Conservation (phyloP, 1,140 invertebrate genomes). For the Drosophila azteca region DNA sequence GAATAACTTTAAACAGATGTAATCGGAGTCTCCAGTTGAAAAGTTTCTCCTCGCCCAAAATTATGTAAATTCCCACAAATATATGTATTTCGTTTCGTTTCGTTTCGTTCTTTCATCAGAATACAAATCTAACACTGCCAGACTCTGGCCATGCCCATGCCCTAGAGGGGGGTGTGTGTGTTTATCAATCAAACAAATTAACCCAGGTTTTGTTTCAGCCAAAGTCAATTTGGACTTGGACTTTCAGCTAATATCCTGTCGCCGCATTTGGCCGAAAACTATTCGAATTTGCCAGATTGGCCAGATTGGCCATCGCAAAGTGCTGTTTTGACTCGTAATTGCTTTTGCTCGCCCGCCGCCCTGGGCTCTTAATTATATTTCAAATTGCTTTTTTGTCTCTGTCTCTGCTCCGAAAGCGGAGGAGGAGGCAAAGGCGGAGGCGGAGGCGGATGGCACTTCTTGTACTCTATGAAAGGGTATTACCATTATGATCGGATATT, state of each 20-base stretch:
- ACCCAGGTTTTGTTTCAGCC: conserved; percentile 16
- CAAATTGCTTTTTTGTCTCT: conserved; percentile 64
- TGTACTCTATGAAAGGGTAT: no score
- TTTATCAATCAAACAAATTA: conserved; percentile 68
- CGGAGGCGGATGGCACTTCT: no score
- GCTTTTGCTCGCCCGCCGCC: conserved; percentile 46
- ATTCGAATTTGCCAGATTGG: conserved; percentile 53
- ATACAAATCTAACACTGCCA: no score
- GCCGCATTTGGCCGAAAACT: conserved; percentile 64
- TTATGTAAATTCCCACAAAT: conserved; percentile 37
- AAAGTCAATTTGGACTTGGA: conserved; percentile 68
- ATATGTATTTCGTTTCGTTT: conserved; percentile 21
- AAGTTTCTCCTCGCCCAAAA: conserved; percentile 6
- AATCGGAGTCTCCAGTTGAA: not conserved
- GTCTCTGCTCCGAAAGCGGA: no score
- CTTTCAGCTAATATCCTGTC: conserved; percentile 77
- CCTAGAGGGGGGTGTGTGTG: not conserved
- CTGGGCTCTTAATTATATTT: conserved; percentile 73
- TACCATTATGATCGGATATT: not conserved
- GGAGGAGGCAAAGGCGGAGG: no score
- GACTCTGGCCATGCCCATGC: no score
- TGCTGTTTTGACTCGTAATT: conserved; percentile 74
- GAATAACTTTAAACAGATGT: conserved; percentile 23
- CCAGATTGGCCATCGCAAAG: conserved; percentile 53
- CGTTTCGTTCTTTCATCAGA: conserved; percentile 11